Base-by-base conservation (phyloP, 1,140 invertebrate genomes). In the Episyrphus balteatus region DNA sequence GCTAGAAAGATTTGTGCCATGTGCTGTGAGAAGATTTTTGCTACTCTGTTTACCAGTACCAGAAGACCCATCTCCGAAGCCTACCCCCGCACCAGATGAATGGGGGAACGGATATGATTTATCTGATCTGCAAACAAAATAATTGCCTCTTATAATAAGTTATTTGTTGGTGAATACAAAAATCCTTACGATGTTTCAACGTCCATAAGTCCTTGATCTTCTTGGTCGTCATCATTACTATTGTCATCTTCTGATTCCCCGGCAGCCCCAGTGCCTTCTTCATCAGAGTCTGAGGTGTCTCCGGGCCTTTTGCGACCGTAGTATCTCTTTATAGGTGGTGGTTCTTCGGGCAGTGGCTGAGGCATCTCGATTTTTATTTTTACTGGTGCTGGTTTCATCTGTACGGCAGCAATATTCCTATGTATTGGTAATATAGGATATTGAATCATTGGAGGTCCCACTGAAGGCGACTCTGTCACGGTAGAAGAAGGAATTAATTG, bases 261-360 rank as follows among this genome's bases (percentile, higher is more conserved):
- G 0, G 48, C 48, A 12, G 58, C 62, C 15, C 46, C 41, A 14
- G 58, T 59, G 21, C 53, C 57, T 11, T 62, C 58, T 13, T 55
- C 56, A 1, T 51, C 52, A 26, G 61, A 62, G 3, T 58, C 72
- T 1, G 71, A 73, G 43, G 71, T 72, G 12, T 70, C 63, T 55
- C 74, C 71, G 30, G 74, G 78, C 32, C 74, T 76, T 53, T 79
- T 77, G 31, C 81, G 70, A 31, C 81, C 81, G 59, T 84, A 84
- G 62, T 83, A 83, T 48, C 81, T 76, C 46, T 58, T 68, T 15
- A 72, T 50, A 10, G 69, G 67, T 13, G 68, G 65, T 18, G 69
- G 67, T 7, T 69, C 62, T 8, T 62, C 45, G 44, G 60, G 60
- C 26, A 55, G 51, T 6, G 62, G 60, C 34, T 59, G 56, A 13